Percentiles rank a stretch among this genome's conserved stretches.
phyloP scores from a whole-genome alignment of 2,888 invertebrate species.

The Ophioninae sp. region DNA sequence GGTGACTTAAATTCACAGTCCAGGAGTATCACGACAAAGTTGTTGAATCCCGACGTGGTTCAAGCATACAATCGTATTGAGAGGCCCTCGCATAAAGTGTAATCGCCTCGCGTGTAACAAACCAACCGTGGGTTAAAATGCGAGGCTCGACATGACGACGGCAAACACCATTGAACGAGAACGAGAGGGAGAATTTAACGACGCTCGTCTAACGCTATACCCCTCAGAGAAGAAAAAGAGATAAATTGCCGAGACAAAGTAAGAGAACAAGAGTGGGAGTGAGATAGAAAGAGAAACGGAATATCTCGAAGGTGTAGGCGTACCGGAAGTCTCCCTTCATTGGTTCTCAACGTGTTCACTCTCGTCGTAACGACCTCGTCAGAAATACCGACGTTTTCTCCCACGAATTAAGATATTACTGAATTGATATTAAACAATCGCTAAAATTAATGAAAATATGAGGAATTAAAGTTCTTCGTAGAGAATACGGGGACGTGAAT shows the following conservation, averaged over 20 bases:
- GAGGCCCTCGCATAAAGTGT: constrained; percentile 49
- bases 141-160: constrained; percentile 25
- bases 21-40: constrained; percentile 43
- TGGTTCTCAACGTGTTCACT: constrained; percentile 54
- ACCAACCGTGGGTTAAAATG: constrained; percentile 43
- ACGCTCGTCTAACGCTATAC: constrained; percentile 56
- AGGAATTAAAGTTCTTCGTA: no score
- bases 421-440: no score
- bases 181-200: constrained; percentile 56
- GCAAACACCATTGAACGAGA: constrained; percentile 44
- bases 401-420: constrained; percentile 14
- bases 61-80: constrained; percentile 37
- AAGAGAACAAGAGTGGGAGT: constrained; percentile 26
- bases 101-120: constrained; percentile 39
- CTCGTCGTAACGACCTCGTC: neutral
- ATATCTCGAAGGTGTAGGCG: constrained; percentile 67
- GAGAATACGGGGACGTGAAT: no score
- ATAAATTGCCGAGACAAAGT: constrained; percentile 50
- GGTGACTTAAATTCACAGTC: constrained; percentile 30
- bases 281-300: constrained; percentile 15
- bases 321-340: constrained; percentile 71
- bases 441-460: no score
- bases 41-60: constrained; percentile 22
- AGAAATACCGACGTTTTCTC: constrained; percentile 10
- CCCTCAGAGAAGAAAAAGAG: constrained; percentile 52